These are phyloP conservation scores for Addax nasomaculatus DNA, from an alignment of 2,113 vertebrate species.

Conservation along the genomic window DNA sequence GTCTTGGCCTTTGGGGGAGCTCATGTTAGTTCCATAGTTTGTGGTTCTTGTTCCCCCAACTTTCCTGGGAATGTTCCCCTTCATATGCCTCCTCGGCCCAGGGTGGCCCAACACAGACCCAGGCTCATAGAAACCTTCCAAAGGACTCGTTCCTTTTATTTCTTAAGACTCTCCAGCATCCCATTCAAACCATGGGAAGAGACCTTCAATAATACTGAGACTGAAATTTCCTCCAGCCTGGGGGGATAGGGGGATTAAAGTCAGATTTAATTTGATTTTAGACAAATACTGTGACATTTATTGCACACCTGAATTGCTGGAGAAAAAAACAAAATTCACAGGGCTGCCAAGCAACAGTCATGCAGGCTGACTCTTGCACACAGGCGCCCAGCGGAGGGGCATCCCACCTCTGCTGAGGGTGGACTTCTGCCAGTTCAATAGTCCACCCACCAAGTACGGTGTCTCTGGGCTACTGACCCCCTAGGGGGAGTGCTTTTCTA, in stretches of 20 bases:
- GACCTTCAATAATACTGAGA: constrained; percentile 6
- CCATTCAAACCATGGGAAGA: neutral
- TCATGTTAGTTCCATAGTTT: neutral
- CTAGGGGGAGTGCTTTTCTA: neutral
- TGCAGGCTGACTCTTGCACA: rapidly evolving
- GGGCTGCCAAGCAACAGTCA: neutral
- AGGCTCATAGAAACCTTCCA: neutral
- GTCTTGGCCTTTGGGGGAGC: neutral
- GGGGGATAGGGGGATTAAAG: neutral
- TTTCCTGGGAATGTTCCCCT: neutral
- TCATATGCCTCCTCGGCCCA: neutral
- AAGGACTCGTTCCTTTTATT: neutral
- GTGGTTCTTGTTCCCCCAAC: rapidly evolving
- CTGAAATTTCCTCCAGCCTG: constrained; percentile 25
- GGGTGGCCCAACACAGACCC: neutral
- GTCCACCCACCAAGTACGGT: neutral
- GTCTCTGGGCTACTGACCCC: neutral
- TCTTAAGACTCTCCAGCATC: neutral
- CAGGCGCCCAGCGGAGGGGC: rapidly evolving
- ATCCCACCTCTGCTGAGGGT: neutral
- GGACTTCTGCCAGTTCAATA: rapidly evolving
- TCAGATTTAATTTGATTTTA: constrained; percentile 62
- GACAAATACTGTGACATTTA: constrained; percentile 49
- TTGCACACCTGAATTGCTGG: neutral
- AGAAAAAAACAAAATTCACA: neutral